These are phyloP conservation scores for Melikaiella ostensackeni DNA, from an alignment of 2,888 invertebrate species.

Conservation along the genomic window DNA sequence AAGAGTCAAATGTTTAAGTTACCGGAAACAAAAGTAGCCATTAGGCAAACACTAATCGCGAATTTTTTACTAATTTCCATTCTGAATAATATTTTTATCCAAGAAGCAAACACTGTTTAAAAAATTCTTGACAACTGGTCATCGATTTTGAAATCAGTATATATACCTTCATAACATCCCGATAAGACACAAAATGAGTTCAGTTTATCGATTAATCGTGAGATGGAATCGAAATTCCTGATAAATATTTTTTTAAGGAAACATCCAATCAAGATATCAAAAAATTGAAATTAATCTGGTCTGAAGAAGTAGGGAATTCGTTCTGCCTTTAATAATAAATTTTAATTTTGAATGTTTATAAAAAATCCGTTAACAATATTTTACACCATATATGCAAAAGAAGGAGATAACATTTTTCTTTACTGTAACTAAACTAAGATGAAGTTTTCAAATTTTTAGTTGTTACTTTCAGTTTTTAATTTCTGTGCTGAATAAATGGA, in stretches of 20 bases:
- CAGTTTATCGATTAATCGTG: neutral
- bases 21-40: neutral
- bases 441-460: no score
- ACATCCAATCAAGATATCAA: neutral
- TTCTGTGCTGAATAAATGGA: no score
- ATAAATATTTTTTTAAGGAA: neutral
- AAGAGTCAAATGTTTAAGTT: neutral
- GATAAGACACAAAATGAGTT: neutral
- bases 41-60: neutral
- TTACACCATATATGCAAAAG: no score
- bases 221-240: neutral
- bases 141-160: neutral
- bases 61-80: neutral
- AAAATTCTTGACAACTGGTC: neutral
- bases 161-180: neutral
- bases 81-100: neutral
- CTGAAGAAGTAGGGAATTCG: neutral
- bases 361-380: no score
- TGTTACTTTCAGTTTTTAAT: no score
- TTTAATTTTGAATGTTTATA: no score
- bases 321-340: no score
- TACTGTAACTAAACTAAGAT: no score
- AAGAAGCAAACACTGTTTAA: neutral
- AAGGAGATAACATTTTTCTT: no score
- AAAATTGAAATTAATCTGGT: neutral